A percentile compares a stretch with the other conserved stretches of the same genome.
These are phyloP conservation scores for Parambassis ranga DNA, from an alignment of 2,797 vertebrate genomes.

Conservation along the genomic window DNA sequence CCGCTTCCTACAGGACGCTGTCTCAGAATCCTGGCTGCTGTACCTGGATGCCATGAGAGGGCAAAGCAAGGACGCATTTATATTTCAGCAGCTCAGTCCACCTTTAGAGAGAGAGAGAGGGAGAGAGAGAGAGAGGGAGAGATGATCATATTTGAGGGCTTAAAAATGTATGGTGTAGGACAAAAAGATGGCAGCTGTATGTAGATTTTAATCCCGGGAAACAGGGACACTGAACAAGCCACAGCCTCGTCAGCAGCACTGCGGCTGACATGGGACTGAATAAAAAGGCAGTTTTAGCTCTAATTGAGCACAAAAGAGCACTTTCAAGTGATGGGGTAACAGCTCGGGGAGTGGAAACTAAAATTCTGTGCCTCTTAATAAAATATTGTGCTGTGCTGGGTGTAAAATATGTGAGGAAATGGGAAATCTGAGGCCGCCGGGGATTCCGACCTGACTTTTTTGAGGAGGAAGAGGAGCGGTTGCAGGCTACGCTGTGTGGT, in stretches of 20 bases:
- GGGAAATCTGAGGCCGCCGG: constrained; percentile 28
- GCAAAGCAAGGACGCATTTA: constrained; percentile 67
- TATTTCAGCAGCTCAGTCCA: constrained; percentile 71
- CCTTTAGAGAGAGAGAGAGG: constrained; percentile 17
- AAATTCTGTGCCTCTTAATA: constrained; percentile 46
- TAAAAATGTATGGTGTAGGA: constrained; percentile 62
- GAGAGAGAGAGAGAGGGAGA: constrained; percentile 17
- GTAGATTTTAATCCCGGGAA: constrained; percentile 30
- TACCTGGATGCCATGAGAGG: constrained; percentile 49
- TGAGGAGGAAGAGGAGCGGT: constrained; percentile 41
- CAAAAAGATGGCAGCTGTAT: constrained; percentile 19
- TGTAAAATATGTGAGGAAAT: constrained; percentile 39
- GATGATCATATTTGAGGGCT: constrained; percentile 59
- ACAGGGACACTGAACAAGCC: constrained; percentile 17
- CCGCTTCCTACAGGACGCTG: constrained; percentile 31
- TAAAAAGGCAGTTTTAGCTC: constrained; percentile 14
- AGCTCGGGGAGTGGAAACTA: constrained; percentile 29
- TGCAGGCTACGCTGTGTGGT: constrained; percentile 41
- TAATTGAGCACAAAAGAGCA: constrained; percentile 54
- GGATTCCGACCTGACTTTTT: constrained; percentile 43
- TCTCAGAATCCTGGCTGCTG: constrained; percentile 43
- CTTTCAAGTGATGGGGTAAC: constrained; percentile 20
- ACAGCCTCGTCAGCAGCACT: constrained; percentile 23
- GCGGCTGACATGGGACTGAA: constrained; percentile 28
- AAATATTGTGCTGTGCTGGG: constrained; percentile 37